Evolutionary conservation across 2,113 vertebrate species (phyloP).

Genomic region (Paramormyrops kingsleyae): DNA sequence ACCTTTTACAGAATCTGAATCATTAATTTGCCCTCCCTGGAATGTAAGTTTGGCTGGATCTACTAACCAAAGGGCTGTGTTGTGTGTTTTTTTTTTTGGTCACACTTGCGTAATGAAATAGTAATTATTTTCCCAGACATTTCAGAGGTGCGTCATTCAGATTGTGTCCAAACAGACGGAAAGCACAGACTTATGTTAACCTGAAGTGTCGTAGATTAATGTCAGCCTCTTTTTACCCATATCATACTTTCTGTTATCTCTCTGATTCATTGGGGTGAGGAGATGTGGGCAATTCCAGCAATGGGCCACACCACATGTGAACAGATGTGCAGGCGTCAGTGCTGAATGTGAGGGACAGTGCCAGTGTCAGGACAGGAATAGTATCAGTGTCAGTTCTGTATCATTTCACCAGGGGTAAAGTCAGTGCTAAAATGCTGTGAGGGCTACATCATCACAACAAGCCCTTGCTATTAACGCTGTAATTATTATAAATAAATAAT

Average conservation of each 20-base stretch:
- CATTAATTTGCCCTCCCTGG: not conserved
- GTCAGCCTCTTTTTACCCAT: constrained; percentile 32
- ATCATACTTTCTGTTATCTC: constrained; percentile 18
- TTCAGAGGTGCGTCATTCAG: constrained; percentile 49
- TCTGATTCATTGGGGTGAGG: not conserved
- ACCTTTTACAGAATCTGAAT: constrained; percentile 5
- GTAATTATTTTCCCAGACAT: constrained; percentile 46
- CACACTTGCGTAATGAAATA: constrained; percentile 45
- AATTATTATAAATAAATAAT: not conserved
- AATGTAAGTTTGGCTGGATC: not conserved
- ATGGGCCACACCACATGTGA: not conserved
- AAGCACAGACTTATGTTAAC: constrained; percentile 34
- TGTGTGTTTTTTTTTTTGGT: constrained; percentile 36
- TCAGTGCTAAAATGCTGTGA: not conserved
- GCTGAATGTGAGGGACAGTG: not conserved
- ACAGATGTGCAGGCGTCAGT: not conserved
- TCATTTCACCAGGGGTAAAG: not conserved
- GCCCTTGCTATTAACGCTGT: not conserved
- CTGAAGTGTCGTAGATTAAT: not conserved
- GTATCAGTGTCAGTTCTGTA: not conserved
- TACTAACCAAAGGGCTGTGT: constrained; percentile 34
- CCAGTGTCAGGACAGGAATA: not conserved
- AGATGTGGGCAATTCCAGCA: not conserved
- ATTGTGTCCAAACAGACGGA: constrained; percentile 42
- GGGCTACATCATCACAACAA: not conserved